Percentiles rank a stretch among this genome's conserved stretches.
Conservation (phyloP, 2,797 vertebrate species). For the Epinephelus malabaricus region DNA sequence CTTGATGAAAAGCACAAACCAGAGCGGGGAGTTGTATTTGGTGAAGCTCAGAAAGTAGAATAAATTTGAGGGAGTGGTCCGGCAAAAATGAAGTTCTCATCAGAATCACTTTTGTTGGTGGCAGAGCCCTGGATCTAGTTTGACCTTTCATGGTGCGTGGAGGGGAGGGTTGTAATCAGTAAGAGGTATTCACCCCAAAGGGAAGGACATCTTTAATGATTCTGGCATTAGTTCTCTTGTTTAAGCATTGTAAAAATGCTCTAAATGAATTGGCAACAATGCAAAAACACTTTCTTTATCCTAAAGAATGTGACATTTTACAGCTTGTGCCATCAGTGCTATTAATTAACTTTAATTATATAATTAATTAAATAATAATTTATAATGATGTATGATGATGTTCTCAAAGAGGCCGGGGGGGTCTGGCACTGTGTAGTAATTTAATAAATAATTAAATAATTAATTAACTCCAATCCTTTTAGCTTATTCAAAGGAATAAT, state of each 20-base stretch:
- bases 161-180: constrained; percentile 35
- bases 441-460: too few relatives aligned
- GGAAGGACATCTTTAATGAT: constrained; percentile 32
- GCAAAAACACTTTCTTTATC: not conserved
- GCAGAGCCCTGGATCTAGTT: not conserved
- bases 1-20: constrained; percentile 18
- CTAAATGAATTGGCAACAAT: constrained; percentile 16
- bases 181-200: constrained; percentile 13
- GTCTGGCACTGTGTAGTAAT: too few relatives aligned
- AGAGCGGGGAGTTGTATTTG: constrained; percentile 8
- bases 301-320: not conserved
- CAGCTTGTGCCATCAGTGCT: not conserved
- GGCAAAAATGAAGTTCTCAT: not conserved
- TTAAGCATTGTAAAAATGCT: not conserved
- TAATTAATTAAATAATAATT: too few relatives aligned
- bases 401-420: too few relatives aligned
- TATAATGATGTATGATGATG: too few relatives aligned
- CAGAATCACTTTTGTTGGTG: constrained; percentile 11
- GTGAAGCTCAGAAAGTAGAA: not conserved
- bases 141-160: constrained; percentile 25
- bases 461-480: not conserved
- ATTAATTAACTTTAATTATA: not conserved
- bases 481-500: not conserved
- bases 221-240: constrained; percentile 10
- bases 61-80: not conserved